phyloP scores from a whole-genome alignment of 92 coral and sea anemone species.

The Bergia puertoricense region DNA sequence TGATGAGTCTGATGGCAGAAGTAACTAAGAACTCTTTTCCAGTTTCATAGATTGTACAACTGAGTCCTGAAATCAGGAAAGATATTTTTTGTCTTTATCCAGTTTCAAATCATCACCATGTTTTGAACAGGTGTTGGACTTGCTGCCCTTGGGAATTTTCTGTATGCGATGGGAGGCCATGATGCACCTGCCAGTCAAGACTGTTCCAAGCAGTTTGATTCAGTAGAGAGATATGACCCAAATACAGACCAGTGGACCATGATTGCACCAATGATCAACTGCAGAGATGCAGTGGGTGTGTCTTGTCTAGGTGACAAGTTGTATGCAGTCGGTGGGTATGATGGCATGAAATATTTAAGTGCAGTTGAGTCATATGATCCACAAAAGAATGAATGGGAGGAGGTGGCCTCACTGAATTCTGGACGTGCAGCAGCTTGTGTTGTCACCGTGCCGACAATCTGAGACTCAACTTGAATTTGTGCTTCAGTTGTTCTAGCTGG shows the following conservation, averaged over 20 bases:
- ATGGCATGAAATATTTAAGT: conserved; percentile 89
- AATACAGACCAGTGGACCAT: conserved; percentile 99
- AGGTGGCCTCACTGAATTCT: conserved; percentile 82
- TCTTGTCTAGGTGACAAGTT: conserved; percentile 93
- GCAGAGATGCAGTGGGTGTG: conserved; percentile 99
- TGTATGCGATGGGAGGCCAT: conserved; percentile 99
- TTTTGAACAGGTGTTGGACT: conserved; percentile 81
- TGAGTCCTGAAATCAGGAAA: not conserved
- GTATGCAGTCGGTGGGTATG: conserved; percentile 96
- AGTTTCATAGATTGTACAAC: too few relatives aligned
- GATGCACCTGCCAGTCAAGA: conserved; percentile 99
- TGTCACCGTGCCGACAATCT: conserved; percentile 67
- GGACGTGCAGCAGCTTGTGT: conserved; percentile 99
- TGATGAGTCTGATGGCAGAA: too few relatives aligned
- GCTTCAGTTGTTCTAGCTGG: too few relatives aligned
- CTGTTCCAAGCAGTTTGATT: conserved; percentile 93
- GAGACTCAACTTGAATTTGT: not conserved
- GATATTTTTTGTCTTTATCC: not conserved
- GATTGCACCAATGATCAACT: conserved; percentile 94
- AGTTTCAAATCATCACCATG: not conserved
- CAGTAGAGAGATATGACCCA: conserved; percentile 96
- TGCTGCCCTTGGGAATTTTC: conserved; percentile 90
- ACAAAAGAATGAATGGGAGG: conserved; percentile 89
- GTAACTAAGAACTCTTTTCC: too few relatives aligned
- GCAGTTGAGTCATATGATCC: conserved; percentile 98